A percentile compares a stretch with the other conserved stretches of the same genome.
Evolutionary conservation across 2,797 vertebrate species (phyloP).

Genomic region (Rhodeus uyekii): DNA sequence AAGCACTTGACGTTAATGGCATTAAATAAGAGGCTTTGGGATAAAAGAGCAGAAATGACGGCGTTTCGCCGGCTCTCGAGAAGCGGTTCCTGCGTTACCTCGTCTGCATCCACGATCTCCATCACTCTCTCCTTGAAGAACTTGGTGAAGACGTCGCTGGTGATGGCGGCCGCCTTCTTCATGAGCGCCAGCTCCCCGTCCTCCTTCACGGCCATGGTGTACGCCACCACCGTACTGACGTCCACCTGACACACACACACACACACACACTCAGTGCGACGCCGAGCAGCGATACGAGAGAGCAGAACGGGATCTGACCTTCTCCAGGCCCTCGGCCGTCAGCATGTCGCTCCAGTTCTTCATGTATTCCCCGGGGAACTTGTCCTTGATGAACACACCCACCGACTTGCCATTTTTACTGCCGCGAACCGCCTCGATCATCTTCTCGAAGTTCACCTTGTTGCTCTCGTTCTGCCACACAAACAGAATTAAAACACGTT

Average conservation of each 20-base stretch:
- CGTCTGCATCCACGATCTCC: slow-evolving; percentile 95
- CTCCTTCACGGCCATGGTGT: slow-evolving; percentile 93
- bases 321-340: slow-evolving; percentile 84
- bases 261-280: too few species aligned
- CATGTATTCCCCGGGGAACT: slow-evolving; percentile 95
- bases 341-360: slow-evolving; percentile 91
- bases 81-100: too few species aligned
- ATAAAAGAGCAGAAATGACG: too few species aligned
- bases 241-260: slow-evolving; percentile 89
- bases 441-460: slow-evolving; percentile 92
- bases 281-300: too few species aligned
- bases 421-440: slow-evolving; percentile 85
- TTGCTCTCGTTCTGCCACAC: slow-evolving; percentile 88
- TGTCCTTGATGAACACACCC: slow-evolving; percentile 93
- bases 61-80: too few species aligned
- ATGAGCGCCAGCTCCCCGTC: slow-evolving; percentile 88
- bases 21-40: too few species aligned
- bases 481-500: neutral
- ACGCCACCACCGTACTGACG: slow-evolving; percentile 90
- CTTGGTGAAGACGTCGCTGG: slow-evolving; percentile 93
- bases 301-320: slow-evolving; percentile 78
- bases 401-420: slow-evolving; percentile 87
- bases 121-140: slow-evolving; percentile 96
- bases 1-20: too few species aligned
- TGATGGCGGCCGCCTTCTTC: slow-evolving; percentile 90